These are phyloP conservation scores for Phoeniculus purpureus DNA, from an alignment of 2,797 vertebrate genomes.

Conservation along the genomic window DNA sequence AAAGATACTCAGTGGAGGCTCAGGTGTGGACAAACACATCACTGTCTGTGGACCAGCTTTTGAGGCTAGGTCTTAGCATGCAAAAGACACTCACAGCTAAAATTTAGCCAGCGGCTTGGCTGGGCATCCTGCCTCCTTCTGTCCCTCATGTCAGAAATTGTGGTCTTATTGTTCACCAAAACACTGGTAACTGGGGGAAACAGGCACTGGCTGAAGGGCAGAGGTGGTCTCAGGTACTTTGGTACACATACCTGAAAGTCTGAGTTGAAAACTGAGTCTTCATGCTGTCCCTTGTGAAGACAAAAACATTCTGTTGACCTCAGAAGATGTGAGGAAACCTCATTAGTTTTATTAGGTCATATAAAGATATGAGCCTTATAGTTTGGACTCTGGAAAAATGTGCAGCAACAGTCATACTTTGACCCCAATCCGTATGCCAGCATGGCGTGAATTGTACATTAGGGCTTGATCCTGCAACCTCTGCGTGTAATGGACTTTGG, in stretches of 20 bases:
- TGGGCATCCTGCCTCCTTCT: background rate
- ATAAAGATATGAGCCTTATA: constrained; percentile 71
- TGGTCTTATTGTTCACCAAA: background rate
- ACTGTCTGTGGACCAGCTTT: background rate
- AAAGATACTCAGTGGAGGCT: background rate
- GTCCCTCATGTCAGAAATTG: background rate
- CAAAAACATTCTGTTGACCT: constrained; percentile 8
- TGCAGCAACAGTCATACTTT: constrained; percentile 72
- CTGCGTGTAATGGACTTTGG: constrained; percentile 13
- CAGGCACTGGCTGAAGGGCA: background rate
- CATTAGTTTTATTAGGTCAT: constrained; percentile 69
- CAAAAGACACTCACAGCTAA: background rate
- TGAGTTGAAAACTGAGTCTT: background rate
- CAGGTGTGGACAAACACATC: background rate
- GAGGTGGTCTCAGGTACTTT: background rate
- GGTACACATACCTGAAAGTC: background rate
- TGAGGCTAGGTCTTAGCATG: background rate
- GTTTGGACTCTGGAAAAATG: constrained; percentile 73
- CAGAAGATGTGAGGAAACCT: constrained; percentile 54
- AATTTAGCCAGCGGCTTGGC: background rate
- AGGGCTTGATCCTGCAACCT: background rate
- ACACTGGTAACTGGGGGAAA: background rate
- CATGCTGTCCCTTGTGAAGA: background rate
- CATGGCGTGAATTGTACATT: background rate
- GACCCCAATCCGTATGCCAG: constrained; percentile 67